Evolutionary conservation across 2,888 invertebrate species (phyloP).

Genomic region (Dioctria linearis): DNA sequence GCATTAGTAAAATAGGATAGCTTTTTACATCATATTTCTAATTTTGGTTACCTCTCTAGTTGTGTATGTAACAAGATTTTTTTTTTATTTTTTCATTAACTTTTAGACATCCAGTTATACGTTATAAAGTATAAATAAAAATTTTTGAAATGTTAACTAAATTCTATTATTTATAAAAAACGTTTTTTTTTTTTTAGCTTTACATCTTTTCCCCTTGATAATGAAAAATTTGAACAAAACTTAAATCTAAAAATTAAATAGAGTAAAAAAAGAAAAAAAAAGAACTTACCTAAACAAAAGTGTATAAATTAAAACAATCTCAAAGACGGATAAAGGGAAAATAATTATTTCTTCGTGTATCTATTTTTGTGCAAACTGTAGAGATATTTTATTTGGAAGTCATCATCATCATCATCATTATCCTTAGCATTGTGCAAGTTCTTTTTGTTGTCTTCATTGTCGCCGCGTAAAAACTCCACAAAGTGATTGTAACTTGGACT

Average conservation of each 20-base stretch:
- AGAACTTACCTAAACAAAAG: conserved; percentile 6
- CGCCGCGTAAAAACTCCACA: conserved; percentile 54
- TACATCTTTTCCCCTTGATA: background rate
- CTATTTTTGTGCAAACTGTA: conserved; percentile 68
- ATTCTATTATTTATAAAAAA: background rate
- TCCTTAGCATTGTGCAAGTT: conserved; percentile 33
- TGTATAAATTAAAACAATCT: conserved; percentile 54
- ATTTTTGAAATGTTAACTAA: background rate
- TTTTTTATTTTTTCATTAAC: no score
- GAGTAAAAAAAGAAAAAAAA: conserved; percentile 9
- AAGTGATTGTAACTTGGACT: conserved; percentile 47
- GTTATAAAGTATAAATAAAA: background rate
- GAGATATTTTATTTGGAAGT: conserved; percentile 66
- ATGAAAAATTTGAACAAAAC: background rate
- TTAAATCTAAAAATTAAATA: background rate
- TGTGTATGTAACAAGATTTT: background rate
- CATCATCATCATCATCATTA: conserved; percentile 60
- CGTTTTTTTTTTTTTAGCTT: background rate
- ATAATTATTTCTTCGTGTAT: conserved; percentile 61
- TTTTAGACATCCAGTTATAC: background rate
- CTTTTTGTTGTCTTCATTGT: conserved; percentile 36
- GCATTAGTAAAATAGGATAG: background rate
- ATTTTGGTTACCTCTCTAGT: conserved; percentile 18
- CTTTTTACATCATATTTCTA: conserved; percentile 35
- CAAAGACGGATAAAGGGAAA: conserved; percentile 14